Base-by-base conservation (phyloP, 1,140 invertebrate genomes). In the Cheumatopsyche charites region DNA sequence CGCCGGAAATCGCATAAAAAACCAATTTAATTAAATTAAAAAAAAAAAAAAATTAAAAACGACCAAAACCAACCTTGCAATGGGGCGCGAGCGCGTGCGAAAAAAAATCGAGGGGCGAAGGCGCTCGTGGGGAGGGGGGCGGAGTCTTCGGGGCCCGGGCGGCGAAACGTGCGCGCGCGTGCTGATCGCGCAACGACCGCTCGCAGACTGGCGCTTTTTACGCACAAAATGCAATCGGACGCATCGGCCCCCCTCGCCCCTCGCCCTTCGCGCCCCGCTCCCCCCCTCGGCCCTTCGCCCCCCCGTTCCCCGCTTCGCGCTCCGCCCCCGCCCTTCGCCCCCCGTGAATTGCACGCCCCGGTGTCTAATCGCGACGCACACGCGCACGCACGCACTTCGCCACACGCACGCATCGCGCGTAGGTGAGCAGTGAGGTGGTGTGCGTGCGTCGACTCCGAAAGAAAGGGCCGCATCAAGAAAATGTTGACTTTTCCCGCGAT, bases 131-230 rank as follows among this genome's bases (percentile, higher is more conserved):
- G n/a, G n/a, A n/a, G n/a, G n/a, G n/a, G n/a, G 21, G 7, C 15
- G 49, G 15, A 23, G 12, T 3, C 49, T 12, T 3, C 49, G 15
- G 36, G 15, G 15, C 1, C 0, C 11, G 19, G 17, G 15, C 21
- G 63, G 52, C 72, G 75, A 77, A 77, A 78, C 77, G 63, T 11
- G 12, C 49, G 67, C 66, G 61, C 45, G 72, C 66, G 70, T 55
- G 19, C 62, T 58, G 52, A 71, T 75, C 75, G 81, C 82, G 77
- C 75, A 74, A 55, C 49, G 78, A 77, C 75, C 79, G 77, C 79
- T 77, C 77, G 78, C 71, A 45, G 61, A 72, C 72, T 62, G 68
- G 62, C 77, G 78, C 71, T 78, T 81, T 77, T 81, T 65, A 79
- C 80, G 36, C 55, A 77, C 72, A 70, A 73, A 73, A 70, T 73